Percentiles rank a stretch among this genome's conserved stretches.
These are phyloP conservation scores for Trilocha varians DNA, from an alignment of 2,888 invertebrate genomes.

Conservation along the genomic window DNA sequence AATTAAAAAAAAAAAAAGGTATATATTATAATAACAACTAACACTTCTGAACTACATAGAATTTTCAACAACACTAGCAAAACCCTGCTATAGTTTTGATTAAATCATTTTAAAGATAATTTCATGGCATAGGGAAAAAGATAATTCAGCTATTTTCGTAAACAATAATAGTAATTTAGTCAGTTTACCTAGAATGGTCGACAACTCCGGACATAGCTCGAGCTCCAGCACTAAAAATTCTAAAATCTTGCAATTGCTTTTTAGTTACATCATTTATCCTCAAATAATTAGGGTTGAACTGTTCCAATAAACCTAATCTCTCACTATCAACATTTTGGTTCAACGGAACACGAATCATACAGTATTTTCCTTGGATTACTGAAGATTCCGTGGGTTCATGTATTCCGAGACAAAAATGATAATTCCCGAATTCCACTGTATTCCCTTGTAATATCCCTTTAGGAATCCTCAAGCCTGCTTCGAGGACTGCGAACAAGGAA, in stretches of 20 bases:
- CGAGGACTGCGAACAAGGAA: constrained; percentile 7
- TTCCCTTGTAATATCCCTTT: constrained; percentile 25
- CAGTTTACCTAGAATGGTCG: constrained; percentile 10
- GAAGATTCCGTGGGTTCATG: constrained; percentile 14
- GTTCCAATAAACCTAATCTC: constrained; percentile 7
- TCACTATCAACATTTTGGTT: constrained; percentile 18
- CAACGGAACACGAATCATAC: constrained; percentile 26
- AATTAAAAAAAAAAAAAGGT: too few relatives aligned
- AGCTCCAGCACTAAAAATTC: constrained; percentile 5
- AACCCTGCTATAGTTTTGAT: too few relatives aligned
- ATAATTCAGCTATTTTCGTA: too few relatives aligned
- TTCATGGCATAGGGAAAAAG: too few relatives aligned
- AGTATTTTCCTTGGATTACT: constrained; percentile 37
- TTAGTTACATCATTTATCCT: constrained; percentile 8
- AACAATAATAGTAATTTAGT: too few relatives aligned
- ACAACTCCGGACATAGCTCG: constrained; percentile 8
- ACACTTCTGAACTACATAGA: too few relatives aligned
- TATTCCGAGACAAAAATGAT: constrained; percentile 31
- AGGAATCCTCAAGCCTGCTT: constrained; percentile 29
- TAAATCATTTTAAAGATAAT: too few relatives aligned
- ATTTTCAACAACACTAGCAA: too few relatives aligned
- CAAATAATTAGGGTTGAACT: constrained; percentile 7
- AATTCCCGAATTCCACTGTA: constrained; percentile 29
- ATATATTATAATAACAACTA: not conserved
- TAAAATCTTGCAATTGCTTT: constrained; percentile 4